These are phyloP conservation scores for Aelia acuminata DNA, from an alignment of 2,888 invertebrate species.

Conservation along the genomic window DNA sequence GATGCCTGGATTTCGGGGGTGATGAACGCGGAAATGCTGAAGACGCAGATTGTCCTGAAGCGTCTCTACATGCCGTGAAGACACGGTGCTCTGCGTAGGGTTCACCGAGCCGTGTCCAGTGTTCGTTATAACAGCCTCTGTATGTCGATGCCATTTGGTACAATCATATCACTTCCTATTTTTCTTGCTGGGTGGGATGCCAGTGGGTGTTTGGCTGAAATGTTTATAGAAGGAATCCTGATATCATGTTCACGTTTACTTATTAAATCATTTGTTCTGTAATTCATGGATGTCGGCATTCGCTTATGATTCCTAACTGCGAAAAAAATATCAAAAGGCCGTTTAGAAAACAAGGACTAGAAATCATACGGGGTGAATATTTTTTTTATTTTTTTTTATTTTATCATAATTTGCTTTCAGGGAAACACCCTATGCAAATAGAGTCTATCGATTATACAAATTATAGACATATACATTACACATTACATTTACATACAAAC, in stretches of 20 bases:
- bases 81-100: constrained; percentile 32
- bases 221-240: not conserved
- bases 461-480: too few species aligned
- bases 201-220: not conserved
- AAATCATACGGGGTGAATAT: too few species aligned
- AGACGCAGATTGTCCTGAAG: not conserved
- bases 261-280: too few species aligned
- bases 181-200: not conserved
- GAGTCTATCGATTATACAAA: too few species aligned
- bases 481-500: too few species aligned
- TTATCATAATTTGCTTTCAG: too few species aligned
- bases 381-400: too few species aligned
- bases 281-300: too few species aligned
- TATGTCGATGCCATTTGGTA: constrained; percentile 11
- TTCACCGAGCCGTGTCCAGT: not conserved
- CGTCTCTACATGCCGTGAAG: not conserved
- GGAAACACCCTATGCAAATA: too few species aligned
- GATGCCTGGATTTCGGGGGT: not conserved
- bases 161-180: not conserved
- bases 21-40: constrained; percentile 1
- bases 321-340: too few species aligned
- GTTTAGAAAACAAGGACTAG: too few species aligned
- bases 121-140: not conserved
- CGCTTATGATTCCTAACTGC: too few species aligned
- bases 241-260: not conserved